Percentiles rank a stretch among this genome's conserved stretches.
These are phyloP conservation scores for Doryteuthis pealeii DNA, from an alignment of 1,140 invertebrate genomes.

Conservation along the genomic window DNA sequence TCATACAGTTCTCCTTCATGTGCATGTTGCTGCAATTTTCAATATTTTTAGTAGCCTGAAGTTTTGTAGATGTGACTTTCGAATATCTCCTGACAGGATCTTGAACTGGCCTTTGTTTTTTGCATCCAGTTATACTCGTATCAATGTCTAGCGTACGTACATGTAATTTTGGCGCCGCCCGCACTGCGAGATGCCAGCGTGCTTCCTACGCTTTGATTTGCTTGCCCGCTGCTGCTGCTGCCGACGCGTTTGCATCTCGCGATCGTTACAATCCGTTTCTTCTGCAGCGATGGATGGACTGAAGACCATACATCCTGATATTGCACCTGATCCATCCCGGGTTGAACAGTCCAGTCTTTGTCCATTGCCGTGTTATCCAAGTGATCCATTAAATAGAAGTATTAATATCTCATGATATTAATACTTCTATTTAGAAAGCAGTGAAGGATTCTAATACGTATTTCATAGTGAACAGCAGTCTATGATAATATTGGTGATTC, in stretches of 20 bases:
- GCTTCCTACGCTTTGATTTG: conserved; percentile 6
- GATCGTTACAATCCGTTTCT: not conserved
- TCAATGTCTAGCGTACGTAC: conserved; percentile 12
- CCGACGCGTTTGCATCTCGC: not conserved
- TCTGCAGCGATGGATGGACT: too few relatives aligned
- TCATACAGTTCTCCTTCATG: conserved; percentile 10
- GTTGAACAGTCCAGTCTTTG: too few relatives aligned
- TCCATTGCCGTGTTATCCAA: too few relatives aligned
- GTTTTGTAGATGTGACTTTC: conserved; percentile 9
- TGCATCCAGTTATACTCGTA: not conserved
- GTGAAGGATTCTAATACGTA: too few relatives aligned
- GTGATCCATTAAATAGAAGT: too few relatives aligned
- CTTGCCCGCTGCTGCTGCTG: not conserved
- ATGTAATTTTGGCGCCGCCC: conserved; percentile 5
- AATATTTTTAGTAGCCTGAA: conserved; percentile 14
- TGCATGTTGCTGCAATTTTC: conserved; percentile 11
- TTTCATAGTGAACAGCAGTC: too few relatives aligned
- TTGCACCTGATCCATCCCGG: too few relatives aligned
- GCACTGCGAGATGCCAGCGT: conserved; percentile 13
- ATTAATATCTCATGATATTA: too few relatives aligned
- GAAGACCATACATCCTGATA: too few relatives aligned
- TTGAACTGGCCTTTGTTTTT: conserved; percentile 13
- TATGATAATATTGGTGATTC: too few relatives aligned
- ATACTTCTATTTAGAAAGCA: too few relatives aligned
- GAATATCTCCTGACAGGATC: conserved; percentile 8